A percentile compares a stretch with the other conserved stretches of the same genome.
phyloP scores from a whole-genome alignment of 2,113 vertebrate species.

The Apus apus region DNA sequence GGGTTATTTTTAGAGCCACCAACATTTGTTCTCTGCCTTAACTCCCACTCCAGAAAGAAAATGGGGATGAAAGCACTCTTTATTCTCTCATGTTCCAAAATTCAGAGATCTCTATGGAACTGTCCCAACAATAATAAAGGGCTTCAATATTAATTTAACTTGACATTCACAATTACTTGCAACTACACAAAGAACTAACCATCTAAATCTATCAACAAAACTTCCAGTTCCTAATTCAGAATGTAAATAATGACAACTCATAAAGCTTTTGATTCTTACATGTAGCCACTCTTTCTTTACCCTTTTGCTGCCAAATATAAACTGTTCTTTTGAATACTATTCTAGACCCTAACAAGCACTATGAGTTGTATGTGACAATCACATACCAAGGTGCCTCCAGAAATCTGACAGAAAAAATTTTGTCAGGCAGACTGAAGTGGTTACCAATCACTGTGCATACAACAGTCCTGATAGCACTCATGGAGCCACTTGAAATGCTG shows the following conservation, averaged over 20 bases:
- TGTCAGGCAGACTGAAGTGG: background rate
- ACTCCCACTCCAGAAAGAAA: background rate
- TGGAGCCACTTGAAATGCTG: accelerated
- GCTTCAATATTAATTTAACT: background rate
- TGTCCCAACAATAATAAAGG: conserved; percentile 2
- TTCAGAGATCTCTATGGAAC: background rate
- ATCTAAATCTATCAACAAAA: background rate
- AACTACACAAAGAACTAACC: background rate
- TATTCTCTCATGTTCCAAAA: background rate
- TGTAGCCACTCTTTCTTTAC: background rate
- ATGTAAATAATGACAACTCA: background rate
- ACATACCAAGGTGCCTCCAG: background rate
- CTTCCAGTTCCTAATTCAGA: background rate
- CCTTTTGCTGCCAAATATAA: background rate
- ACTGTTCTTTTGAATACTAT: background rate
- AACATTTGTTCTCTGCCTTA: background rate
- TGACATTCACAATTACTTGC: background rate
- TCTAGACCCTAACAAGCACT: background rate
- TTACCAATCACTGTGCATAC: background rate
- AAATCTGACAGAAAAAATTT: background rate
- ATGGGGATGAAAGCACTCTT: background rate
- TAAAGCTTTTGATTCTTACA: background rate
- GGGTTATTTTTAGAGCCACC: conserved; percentile 36
- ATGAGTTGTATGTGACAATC: background rate
- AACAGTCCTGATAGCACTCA: background rate